Evolutionary conservation across 2,888 invertebrate species (phyloP).

Genomic region (Drosophila hamatofila): DNA sequence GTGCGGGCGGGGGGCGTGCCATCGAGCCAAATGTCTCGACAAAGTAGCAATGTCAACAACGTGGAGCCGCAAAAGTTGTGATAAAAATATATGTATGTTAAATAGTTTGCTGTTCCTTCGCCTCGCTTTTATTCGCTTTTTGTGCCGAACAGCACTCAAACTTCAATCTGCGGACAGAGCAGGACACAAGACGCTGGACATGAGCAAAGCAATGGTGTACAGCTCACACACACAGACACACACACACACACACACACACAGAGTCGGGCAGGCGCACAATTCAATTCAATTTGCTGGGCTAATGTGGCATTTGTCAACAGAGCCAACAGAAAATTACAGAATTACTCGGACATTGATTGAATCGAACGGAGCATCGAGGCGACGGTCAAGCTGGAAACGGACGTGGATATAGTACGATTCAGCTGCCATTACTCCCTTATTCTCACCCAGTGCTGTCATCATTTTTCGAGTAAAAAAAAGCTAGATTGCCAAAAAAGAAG

Average conservation of each 20-base stretch:
- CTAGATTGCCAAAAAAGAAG: too few species aligned
- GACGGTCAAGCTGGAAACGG: conserved; percentile 27
- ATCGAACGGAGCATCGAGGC: conserved; percentile 60
- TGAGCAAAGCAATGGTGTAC: conserved; percentile 11
- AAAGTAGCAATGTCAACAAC: conserved; percentile 59
- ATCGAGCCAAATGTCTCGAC: conserved; percentile 46
- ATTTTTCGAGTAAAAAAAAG: too few species aligned
- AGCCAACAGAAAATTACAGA: conserved; percentile 77
- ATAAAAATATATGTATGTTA: conserved; percentile 75
- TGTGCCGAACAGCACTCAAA: conserved; percentile 52
- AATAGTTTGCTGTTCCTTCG: conserved; percentile 54
- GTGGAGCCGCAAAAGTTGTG: conserved; percentile 72
- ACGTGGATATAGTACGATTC: conserved; percentile 11
- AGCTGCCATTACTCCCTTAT: not conserved
- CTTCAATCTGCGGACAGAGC: conserved; percentile 46
- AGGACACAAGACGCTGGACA: conserved; percentile 27
- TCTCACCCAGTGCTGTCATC: not conserved
- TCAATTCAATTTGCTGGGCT: conserved; percentile 80
- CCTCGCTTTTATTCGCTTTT: not conserved
- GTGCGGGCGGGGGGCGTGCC: not conserved
- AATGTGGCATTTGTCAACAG: conserved; percentile 81
- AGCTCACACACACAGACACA: conserved; percentile 5
- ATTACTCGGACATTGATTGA: conserved; percentile 82
- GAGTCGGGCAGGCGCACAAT: conserved; percentile 47
- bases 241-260: conserved; percentile 1